Percentiles rank a stretch among this genome's conserved stretches.
These are phyloP conservation scores for Ridgeia piscesae DNA, from an alignment of 1,140 invertebrate species.

Conservation along the genomic window DNA sequence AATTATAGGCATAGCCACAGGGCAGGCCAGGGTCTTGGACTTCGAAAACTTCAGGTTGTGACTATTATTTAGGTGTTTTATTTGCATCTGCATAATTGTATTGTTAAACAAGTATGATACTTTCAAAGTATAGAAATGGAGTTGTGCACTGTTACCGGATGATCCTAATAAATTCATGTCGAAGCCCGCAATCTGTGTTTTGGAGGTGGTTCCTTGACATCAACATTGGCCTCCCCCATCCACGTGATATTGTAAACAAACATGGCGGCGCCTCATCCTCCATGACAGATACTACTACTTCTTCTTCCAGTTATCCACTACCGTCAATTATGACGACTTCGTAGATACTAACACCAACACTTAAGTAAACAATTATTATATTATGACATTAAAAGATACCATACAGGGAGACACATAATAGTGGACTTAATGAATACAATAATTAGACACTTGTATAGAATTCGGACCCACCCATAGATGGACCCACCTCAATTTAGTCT, in stretches of 20 bases:
- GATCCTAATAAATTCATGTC: not conserved
- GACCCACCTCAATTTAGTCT: too few relatives aligned
- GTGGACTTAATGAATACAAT: too few relatives aligned
- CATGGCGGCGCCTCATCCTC: not conserved
- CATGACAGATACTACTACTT: not conserved
- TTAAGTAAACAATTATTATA: too few relatives aligned
- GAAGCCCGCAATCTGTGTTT: not conserved
- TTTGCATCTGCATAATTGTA: not conserved
- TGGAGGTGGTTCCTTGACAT: not conserved
- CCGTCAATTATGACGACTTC: too few relatives aligned
- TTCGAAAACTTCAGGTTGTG: too few relatives aligned
- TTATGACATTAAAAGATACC: too few relatives aligned
- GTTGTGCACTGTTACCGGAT: not conserved
- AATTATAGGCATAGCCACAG: too few relatives aligned
- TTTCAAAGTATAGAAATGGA: not conserved
- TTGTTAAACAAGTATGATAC: not conserved
- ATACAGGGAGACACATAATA: too few relatives aligned
- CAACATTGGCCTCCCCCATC: not conserved
- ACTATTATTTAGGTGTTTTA: not conserved
- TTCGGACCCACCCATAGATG: too few relatives aligned
- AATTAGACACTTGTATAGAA: too few relatives aligned
- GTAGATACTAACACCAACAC: too few relatives aligned
- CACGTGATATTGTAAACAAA: not conserved
- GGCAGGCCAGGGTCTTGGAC: too few relatives aligned
- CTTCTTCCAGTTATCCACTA: not conserved